Conservation (phyloP, 2,113 vertebrate species). For the Rallus limicola region DNA sequence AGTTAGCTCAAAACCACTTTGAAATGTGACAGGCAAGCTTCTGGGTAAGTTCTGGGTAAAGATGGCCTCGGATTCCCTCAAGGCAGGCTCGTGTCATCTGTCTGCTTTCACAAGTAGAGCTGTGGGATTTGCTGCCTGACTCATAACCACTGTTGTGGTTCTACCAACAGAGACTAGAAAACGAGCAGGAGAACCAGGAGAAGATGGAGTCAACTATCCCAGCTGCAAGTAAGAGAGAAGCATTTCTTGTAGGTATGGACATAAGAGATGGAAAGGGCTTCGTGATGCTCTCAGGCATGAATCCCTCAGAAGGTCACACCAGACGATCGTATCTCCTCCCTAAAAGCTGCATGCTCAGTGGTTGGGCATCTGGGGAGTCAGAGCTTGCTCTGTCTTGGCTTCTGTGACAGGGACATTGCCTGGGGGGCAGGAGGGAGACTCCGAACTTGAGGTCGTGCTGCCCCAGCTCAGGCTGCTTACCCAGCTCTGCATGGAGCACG, state of each 20-base stretch:
- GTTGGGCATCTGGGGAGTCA: background rate
- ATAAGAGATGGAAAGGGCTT: background rate
- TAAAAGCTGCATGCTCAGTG: background rate
- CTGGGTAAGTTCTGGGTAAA: background rate
- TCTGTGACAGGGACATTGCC: background rate
- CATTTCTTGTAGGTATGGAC: background rate
- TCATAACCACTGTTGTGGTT: background rate
- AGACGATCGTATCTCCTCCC: background rate
- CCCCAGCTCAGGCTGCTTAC: background rate
- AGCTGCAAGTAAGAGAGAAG: conserved; percentile 68
- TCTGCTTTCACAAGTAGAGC: no score
- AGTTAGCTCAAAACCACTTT: background rate
- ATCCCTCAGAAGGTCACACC: background rate
- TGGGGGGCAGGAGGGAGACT: background rate
- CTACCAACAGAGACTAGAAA: conserved; percentile 80
- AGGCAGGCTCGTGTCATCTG: background rate
- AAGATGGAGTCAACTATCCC: conserved; percentile 60
- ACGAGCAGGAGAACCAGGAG: conserved; percentile 72
- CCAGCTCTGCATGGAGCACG: background rate
- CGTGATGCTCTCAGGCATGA: background rate
- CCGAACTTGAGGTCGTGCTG: background rate
- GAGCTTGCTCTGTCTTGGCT: background rate
- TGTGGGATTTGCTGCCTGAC: background rate
- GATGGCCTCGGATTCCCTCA: background rate
- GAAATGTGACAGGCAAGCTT: background rate